Evolutionary conservation across 1,140 invertebrate species (phyloP), one percentile per base, ranked within the genome.

Genomic region (Lysiphlebus fabarum): DNA sequence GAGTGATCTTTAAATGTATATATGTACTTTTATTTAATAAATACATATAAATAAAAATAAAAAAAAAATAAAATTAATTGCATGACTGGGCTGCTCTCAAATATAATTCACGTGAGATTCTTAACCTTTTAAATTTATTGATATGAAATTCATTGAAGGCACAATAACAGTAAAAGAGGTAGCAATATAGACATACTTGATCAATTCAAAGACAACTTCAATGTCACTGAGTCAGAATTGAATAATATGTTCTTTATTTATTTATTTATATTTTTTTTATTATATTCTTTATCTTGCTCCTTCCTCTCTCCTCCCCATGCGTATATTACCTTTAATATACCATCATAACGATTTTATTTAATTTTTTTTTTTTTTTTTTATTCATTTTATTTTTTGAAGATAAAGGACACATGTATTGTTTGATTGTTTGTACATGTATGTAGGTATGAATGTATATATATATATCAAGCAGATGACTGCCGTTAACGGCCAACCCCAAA

Each of bases 401-500:
- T 26, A 26, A 26, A 26, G 17, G 17, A 26, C 17, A 26, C 17
- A 26, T 26, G 17, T 2, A 26, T 26, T 26, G 17, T 26, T n/a
- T n/a, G n/a, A n/a, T n/a, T n/a, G n/a, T n/a, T n/a, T n/a, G n/a
- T n/a, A n/a, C n/a, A 4, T 26, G 17, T 41, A 41, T 41, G 11
- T 7, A 41, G n/a, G n/a, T n/a, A n/a, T n/a, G n/a, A n/a, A n/a
- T n/a, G n/a, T 11, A 41, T 41, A 41, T 41, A 41, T 41, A 41
- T 41, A 10, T 69, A 69, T 62, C 67, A 65, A 66, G 64, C 65
- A 70, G 66, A 72, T 70, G 70, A 74, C 69, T 72, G 70, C 67
- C 65, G 68, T 70, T 73, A 77, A 77, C 76, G 75, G 75, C 75
- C 71, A 70, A 63, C 60, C 62, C 58, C 17, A 36, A 55, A 74